Evolutionary conservation across 2,113 vertebrate genomes (phyloP).

Genomic region (Merops nubicus): DNA sequence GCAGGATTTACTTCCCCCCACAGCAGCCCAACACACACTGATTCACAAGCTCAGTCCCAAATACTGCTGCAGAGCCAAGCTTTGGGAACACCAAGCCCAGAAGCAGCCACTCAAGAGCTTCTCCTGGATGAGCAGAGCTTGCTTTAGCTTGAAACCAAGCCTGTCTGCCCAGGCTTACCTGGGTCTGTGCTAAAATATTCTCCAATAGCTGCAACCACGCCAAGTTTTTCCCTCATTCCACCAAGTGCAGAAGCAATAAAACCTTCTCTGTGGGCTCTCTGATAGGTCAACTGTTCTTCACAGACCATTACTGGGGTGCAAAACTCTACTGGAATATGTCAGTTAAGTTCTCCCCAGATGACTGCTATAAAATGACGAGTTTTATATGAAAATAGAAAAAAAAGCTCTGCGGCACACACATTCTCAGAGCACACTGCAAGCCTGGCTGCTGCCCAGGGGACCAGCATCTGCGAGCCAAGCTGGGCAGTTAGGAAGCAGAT

Average conservation of each 20-base stretch:
- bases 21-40: fast-evolving
- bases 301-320: neutral
- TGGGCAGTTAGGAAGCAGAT: fast-evolving
- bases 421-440: neutral
- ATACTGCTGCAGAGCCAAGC: neutral
- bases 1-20: neutral
- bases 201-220: neutral
- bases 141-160: neutral
- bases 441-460: neutral
- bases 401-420: neutral
- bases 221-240: neutral
- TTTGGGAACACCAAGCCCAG: neutral
- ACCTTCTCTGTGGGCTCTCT: neutral
- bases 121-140: neutral
- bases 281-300: neutral
- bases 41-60: fast-evolving
- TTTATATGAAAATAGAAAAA: neutral
- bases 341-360: neutral
- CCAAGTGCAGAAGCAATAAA: neutral
- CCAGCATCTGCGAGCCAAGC: neutral
- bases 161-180: neutral
- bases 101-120: neutral
- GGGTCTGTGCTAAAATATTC: neutral
- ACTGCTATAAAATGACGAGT: neutral
- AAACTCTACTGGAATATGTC: neutral